Conservation (phyloP, 92 coral and sea anemone species). For the Porites rus region DNA sequence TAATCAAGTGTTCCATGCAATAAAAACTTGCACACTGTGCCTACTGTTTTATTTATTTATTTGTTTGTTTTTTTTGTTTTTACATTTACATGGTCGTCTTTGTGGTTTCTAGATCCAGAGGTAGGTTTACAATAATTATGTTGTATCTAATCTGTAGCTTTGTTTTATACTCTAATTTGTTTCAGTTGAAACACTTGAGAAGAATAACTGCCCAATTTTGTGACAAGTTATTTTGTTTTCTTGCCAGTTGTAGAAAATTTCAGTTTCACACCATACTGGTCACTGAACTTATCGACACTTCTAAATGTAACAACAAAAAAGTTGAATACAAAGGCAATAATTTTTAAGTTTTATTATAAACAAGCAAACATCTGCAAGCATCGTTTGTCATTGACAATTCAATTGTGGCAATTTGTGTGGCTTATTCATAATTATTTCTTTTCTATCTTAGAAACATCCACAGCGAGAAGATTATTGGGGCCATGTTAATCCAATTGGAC, state of each 20-base stretch:
- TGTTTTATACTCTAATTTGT: too few relatives aligned
- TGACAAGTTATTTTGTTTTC: too few relatives aligned
- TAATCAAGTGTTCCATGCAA: neutral
- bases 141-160: too few relatives aligned
- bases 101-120: conserved; percentile 73
- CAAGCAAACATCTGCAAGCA: neutral
- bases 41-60: conserved; percentile 21
- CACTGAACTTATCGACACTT: too few relatives aligned
- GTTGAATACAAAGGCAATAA: too few relatives aligned
- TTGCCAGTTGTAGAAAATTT: too few relatives aligned
- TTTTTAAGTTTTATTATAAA: too few relatives aligned
- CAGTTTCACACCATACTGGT: too few relatives aligned
- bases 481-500: conserved; percentile 97
- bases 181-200: too few relatives aligned
- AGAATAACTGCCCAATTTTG: too few relatives aligned
- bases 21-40: neutral
- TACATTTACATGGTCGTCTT: conserved; percentile 9
- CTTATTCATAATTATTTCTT: neutral
- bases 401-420: neutral
- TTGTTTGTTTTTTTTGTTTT: conserved; percentile 7
- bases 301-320: too few relatives aligned
- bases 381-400: neutral
- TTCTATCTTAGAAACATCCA: conserved; percentile 80
- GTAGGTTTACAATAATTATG: conserved; percentile 37
- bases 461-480: conserved; percentile 99